phyloP scores from a whole-genome alignment of 2,113 vertebrate species.

The Mus pahari region DNA sequence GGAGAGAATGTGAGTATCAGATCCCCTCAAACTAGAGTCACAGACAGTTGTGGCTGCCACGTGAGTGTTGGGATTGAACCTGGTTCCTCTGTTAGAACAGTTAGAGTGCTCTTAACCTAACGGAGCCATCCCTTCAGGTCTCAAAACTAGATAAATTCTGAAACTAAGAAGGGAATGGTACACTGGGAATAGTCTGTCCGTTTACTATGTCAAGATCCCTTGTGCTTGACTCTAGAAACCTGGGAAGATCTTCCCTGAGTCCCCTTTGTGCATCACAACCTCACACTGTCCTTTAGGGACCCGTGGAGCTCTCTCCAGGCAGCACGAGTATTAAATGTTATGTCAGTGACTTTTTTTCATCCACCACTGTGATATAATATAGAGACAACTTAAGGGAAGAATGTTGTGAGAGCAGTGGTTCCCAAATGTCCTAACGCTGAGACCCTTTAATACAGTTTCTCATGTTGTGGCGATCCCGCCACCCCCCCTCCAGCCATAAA shows the following conservation, averaged over 20 bases:
- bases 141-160: no score
- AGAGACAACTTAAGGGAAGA: neutral
- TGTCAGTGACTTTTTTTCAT: neutral
- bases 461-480: neutral
- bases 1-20: neutral
- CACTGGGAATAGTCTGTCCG: neutral
- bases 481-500: neutral
- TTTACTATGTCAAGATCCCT: rapidly evolving
- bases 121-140: neutral
- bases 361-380: neutral
- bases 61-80: neutral
- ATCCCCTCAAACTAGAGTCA: neutral
- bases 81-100: neutral
- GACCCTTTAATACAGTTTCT: neutral
- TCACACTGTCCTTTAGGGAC: neutral
- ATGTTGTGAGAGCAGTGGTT: neutral
- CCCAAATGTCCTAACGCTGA: neutral
- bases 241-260: no score
- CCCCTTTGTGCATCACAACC: neutral
- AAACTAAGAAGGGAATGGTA: neutral
- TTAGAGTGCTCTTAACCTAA: neutral
- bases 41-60: neutral
- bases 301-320: neutral
- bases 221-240: neutral
- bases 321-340: neutral